Conservation (phyloP, 2,888 invertebrate species). For the Rotaria socialis region DNA sequence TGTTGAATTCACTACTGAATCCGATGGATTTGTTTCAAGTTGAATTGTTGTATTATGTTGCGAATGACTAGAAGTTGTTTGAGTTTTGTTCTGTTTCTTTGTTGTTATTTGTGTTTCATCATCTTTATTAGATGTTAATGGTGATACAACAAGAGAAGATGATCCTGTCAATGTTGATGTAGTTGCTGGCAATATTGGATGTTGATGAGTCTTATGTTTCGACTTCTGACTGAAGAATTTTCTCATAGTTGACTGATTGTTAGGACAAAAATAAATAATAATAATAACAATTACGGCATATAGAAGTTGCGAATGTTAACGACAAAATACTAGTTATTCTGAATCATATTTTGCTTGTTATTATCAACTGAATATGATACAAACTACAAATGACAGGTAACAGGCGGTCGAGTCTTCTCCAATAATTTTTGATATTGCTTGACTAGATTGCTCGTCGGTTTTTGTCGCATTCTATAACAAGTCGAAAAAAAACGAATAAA, state of each 20-base stretch:
- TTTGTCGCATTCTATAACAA: not conserved
- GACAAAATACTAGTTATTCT: not conserved
- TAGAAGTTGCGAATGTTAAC: not conserved
- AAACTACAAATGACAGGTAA: not conserved
- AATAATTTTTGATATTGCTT: not conserved
- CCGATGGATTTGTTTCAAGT: not conserved
- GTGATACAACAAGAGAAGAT: not conserved
- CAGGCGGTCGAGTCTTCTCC: not conserved
- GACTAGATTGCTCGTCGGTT: not conserved
- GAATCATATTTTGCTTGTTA: not conserved
- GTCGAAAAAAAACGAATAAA: not conserved
- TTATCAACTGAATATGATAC: not conserved
- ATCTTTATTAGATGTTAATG: not conserved
- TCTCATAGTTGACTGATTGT: not conserved
- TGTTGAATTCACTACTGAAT: not conserved
- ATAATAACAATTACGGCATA: not conserved
- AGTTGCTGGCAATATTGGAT: not conserved
- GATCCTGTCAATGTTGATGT: not conserved
- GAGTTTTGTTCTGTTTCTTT: not conserved
- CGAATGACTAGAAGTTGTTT: not conserved
- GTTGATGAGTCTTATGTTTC: not conserved
- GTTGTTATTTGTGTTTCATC: not conserved
- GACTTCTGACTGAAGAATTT: constrained; percentile 33
- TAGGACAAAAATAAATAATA: not conserved
- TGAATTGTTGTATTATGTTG: not conserved